Base-by-base conservation (phyloP, 2,888 invertebrate species). In the Aphelenchoides bicaudatus region DNA sequence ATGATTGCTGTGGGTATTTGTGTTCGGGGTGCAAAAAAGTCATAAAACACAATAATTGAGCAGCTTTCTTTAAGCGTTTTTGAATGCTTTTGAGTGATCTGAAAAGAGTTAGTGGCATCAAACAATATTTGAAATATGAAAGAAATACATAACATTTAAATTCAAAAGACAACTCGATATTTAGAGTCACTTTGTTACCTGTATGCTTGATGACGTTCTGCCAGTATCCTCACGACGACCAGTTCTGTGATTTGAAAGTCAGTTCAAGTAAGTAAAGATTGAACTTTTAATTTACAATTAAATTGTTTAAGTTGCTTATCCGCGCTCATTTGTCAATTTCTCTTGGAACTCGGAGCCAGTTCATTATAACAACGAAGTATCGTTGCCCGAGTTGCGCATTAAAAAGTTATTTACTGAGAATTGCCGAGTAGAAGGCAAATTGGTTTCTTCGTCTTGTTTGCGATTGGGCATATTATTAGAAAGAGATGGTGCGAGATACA, bases 201-300 rank as follows among this genome's bases (percentile, higher is more conserved):
- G 70, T 71, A 5, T 78, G 78, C 49, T 68, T 67, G 31, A 78
- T 78, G 78, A 70, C 71, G 39, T 78, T 78, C 58, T 78, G 78
- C 59, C 59, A 71, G 19, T 73, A 70, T 58, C 78, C 78, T 3
- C 78, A 78, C 57, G 78, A 78, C 47, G 57, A 64, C 51, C 78
- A 78, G 58, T 53, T 60, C 30, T 78, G 78, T 39, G 72, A 76
- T 56, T 54, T 76, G 34, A 58, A 48, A 30, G 58, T 62, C 30
- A 72, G 72, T 58, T 75, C 74, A 23, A 73, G 74, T 74, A 29
- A 61, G 65, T 21, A 21, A 2, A 28, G 3, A 5, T n/a, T 31
- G 28, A 13, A n/a, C 27, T 16, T 30, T 6, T 23, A 10, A 34
- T 21, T 23, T 52, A 2, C 39, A 10, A 10, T 23, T 47, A 27